phyloP scores from a whole-genome alignment of 2,888 invertebrate genomes.

The Tillus elongatus region DNA sequence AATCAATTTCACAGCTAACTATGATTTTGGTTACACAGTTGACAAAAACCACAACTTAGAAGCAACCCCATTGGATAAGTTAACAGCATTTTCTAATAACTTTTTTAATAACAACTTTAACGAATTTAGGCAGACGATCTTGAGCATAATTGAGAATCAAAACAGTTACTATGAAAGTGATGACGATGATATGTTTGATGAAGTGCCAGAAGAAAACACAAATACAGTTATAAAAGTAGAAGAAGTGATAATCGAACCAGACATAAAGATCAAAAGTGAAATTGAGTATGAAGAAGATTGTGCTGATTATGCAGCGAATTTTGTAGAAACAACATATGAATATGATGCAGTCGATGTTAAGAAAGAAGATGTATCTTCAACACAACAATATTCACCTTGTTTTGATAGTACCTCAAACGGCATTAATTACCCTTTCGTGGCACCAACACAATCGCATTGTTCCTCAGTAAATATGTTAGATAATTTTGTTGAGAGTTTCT shows the following conservation, averaged over 20 bases:
- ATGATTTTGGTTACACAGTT: constrained; percentile 35
- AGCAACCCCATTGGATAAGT: constrained; percentile 32
- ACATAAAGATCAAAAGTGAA: constrained; percentile 31
- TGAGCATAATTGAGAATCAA: constrained; percentile 33
- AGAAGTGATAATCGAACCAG: constrained; percentile 36
- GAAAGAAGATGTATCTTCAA: constrained; percentile 16
- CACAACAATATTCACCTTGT: background rate
- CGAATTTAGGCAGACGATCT: constrained; percentile 35
- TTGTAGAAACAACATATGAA: constrained; percentile 20
- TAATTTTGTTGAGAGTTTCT: constrained; percentile 27
- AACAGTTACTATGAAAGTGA: constrained; percentile 26
- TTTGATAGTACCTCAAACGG: background rate
- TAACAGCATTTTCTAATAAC: constrained; percentile 34
- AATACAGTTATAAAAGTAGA: constrained; percentile 27
- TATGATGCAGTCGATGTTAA: constrained; percentile 18
- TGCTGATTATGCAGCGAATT: constrained; percentile 8
- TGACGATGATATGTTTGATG: constrained; percentile 28
- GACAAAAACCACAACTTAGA: constrained; percentile 31
- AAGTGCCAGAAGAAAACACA: constrained; percentile 14
- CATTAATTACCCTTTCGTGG: background rate
- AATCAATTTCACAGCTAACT: constrained; percentile 36
- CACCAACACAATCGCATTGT: constrained; percentile 8
- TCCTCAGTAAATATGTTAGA: constrained; percentile 27
- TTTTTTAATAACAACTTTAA: constrained; percentile 37
- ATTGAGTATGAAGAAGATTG: constrained; percentile 23